Base-by-base conservation (phyloP, 1,140 invertebrate genomes). In the Steinernema feltiae region DNA sequence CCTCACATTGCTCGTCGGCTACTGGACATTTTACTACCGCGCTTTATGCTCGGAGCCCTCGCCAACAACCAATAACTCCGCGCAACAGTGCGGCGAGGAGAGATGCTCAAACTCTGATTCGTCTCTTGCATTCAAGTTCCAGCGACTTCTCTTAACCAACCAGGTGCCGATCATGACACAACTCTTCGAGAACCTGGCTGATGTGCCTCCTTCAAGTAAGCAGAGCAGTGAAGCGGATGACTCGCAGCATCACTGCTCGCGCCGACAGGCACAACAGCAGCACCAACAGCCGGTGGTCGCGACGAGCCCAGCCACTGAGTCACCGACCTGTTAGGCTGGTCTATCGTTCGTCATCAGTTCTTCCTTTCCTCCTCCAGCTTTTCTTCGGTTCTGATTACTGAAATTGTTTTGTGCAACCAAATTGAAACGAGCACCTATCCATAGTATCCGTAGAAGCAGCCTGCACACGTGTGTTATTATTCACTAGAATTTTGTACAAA, bases 131-230 rank as follows among this genome's bases (percentile, higher is more conserved):
- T 63, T 63, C 24, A 76, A 76, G 29, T 76, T 74, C 70, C 41
- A 48, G 29, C 24, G 30, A 18, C 46, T 76, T 31, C 72, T 76
- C 7, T 72, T 76, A 3, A 76, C 74, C 0, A 75, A 76, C 35
- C 74, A 76, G 72, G 74, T 76, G 74, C 74, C 74, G 3, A 48
- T 29, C 3, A 76, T 76, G 74, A 76, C 74, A 29, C 32, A 76
- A 30, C 63, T 75, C 32, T 76, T 75, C 48, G 74, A 76, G 35
- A 46, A 31, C 30, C 74, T 76, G 7, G 72, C 41, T 17, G 27
- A 12, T 15, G 41, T 32, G 31, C 32, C 17, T 31, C 41, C 70
- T 32, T 48, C 31, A 7, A 71, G 41, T 71, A 35, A 71, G 31
- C 41, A 48, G 24, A 71, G 41, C 41, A 21, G 41, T 35, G 30